These are phyloP conservation scores for Drosophila pseudoananassae DNA, from an alignment of 1,140 invertebrate genomes.

Conservation along the genomic window DNA sequence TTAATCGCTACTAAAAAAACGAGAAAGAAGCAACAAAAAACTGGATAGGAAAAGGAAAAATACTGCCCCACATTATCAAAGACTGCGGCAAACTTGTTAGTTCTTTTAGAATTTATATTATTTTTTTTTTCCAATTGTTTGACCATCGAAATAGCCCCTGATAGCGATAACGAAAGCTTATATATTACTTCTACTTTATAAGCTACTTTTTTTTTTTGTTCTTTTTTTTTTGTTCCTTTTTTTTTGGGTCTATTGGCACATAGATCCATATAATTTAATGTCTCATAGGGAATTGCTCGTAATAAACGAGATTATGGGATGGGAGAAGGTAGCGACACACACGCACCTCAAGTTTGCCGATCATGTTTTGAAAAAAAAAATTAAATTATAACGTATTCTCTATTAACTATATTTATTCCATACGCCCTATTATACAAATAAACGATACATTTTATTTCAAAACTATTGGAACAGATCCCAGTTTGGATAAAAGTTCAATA, in stretches of 20 bases:
- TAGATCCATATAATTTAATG: conserved; percentile 46
- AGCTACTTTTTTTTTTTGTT: conserved; percentile 13
- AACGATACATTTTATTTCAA: not conserved
- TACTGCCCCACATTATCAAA: not conserved
- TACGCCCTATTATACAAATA: not conserved
- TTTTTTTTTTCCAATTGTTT: not conserved
- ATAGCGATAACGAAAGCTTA: conserved; percentile 23
- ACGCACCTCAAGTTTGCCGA: not conserved
- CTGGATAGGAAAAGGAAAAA: not conserved
- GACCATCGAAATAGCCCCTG: conserved; percentile 5
- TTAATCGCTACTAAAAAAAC: not conserved
- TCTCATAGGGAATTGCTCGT: conserved; percentile 40
- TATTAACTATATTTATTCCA: not conserved
- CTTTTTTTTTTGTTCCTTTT: conserved; percentile 16
- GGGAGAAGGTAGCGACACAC: not conserved
- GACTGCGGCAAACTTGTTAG: conserved; percentile 4
- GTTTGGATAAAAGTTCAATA: too few species aligned
- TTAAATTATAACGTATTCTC: not conserved
- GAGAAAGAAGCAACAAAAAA: too few species aligned
- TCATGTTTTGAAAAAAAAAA: not conserved
- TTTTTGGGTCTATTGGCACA: conserved; percentile 11
- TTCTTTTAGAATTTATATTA: not conserved
- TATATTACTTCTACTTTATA: conserved; percentile 2
- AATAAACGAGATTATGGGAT: conserved; percentile 37
- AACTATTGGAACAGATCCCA: too few species aligned